phyloP scores from a whole-genome alignment of 2,113 vertebrate species.

The Eulemur rufifrons region DNA sequence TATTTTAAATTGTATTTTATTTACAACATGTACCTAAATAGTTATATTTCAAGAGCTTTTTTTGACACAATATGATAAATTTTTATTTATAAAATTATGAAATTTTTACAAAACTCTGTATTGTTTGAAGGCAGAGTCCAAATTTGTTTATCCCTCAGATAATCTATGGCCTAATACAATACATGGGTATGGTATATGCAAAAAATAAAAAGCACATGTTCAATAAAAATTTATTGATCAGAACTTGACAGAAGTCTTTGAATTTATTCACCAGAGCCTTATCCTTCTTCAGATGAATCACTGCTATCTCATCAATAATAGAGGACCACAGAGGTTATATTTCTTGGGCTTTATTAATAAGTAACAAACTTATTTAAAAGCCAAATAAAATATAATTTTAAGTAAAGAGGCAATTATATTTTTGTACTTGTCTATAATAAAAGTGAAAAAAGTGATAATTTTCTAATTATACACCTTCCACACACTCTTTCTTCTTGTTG shows the following conservation, averaged over 20 bases:
- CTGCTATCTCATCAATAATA: not conserved
- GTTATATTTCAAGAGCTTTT: not conserved
- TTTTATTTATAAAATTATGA: not conserved
- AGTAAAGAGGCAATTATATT: not conserved
- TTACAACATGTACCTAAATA: not conserved
- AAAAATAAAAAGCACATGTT: not conserved
- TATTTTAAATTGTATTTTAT: not conserved
- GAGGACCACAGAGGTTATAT: not conserved
- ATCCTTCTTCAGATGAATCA: not conserved
- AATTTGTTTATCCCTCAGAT: not conserved
- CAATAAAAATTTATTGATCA: not conserved
- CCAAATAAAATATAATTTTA: not conserved
- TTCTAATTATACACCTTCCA: not conserved
- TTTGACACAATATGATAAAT: not conserved
- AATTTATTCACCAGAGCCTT: not conserved
- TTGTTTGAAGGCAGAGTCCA: not conserved
- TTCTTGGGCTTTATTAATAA: conserved; percentile 10
- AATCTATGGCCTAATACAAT: not conserved
- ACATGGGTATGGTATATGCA: not conserved
- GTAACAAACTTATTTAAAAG: not conserved
- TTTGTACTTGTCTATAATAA: not conserved
- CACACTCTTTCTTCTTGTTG: not conserved
- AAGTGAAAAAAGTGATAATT: not conserved
- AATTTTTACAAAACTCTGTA: not conserved
- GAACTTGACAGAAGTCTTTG: not conserved